Conservation (phyloP, 2,888 invertebrate species). For the Coleophora deauratella region DNA sequence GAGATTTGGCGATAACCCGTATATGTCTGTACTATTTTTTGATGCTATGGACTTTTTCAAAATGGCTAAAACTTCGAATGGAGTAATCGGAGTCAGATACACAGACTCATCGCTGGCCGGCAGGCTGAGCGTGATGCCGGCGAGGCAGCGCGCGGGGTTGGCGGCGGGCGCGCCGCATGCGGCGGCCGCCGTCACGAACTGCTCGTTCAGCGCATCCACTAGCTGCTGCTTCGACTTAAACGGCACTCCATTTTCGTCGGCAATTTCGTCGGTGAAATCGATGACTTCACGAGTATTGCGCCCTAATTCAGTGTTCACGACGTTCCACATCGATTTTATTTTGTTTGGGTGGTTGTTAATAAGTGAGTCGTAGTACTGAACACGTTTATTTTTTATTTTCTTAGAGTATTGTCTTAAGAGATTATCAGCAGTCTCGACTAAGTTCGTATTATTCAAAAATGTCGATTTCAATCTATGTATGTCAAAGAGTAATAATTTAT, state of each 20-base stretch:
- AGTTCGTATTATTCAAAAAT: too few species aligned
- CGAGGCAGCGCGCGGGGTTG: not conserved
- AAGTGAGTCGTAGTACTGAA: not conserved
- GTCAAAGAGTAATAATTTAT: too few species aligned
- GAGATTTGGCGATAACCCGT: too few species aligned
- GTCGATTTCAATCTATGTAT: too few species aligned
- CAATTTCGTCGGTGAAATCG: not conserved
- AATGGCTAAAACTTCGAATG: not conserved
- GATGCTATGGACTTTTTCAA: too few species aligned
- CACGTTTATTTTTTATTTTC: not conserved
- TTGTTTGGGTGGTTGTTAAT: not conserved
- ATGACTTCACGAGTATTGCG: not conserved
- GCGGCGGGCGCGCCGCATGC: not conserved
- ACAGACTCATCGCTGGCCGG: not conserved
- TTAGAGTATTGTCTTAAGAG: too few species aligned
- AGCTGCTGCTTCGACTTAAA: not conserved
- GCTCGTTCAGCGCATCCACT: not conserved
- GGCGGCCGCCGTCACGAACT: not conserved
- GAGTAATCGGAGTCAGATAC: not conserved
- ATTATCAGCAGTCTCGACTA: too few species aligned
- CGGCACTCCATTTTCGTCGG: not conserved
- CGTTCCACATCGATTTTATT: not conserved
- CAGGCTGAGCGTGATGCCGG: not conserved
- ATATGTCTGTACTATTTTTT: too few species aligned
- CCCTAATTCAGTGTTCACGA: not conserved